phyloP scores from a whole-genome alignment of 30 jellyfish, hydroid and myxozoan species.

The Hydractinia symbiolongicarpus region DNA sequence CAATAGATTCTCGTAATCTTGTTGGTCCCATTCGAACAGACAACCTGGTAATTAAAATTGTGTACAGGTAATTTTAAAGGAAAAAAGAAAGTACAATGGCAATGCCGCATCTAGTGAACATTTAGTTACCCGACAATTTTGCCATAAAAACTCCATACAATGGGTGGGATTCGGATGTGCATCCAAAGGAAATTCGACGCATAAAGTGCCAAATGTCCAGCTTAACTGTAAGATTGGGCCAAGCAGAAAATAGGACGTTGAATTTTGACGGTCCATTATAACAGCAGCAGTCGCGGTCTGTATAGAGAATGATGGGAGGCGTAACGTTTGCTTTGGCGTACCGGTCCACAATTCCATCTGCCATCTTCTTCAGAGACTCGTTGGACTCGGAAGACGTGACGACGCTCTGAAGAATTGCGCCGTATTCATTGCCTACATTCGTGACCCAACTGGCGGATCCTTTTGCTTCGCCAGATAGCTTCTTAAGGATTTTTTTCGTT shows the following conservation, averaged over 20 bases:
- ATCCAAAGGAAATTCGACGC: slow-evolving; percentile 25
- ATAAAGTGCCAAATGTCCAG: slow-evolving; percentile 37
- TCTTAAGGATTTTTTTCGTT: slow-evolving; percentile 30
- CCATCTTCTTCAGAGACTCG: slow-evolving; percentile 22
- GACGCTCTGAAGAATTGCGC: slow-evolving; percentile 23
- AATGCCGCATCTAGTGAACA: too few species aligned
- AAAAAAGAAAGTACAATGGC: too few species aligned
- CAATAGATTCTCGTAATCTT: background rate
- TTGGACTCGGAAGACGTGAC: background rate
- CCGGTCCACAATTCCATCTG: slow-evolving; percentile 24
- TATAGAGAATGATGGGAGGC: slow-evolving; percentile 28
- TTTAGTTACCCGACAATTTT: background rate
- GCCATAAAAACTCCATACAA: slow-evolving; percentile 18
- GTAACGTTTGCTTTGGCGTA: slow-evolving; percentile 10
- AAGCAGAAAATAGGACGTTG: slow-evolving; percentile 2
- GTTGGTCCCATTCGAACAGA: slow-evolving; percentile 30
- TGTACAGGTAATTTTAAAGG: too few species aligned
- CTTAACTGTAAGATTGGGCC: background rate
- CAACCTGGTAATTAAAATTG: too few species aligned
- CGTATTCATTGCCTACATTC: slow-evolving; percentile 58
- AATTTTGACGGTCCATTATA: slow-evolving; percentile 17
- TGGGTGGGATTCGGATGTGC: slow-evolving; percentile 31
- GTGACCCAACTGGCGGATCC: slow-evolving; percentile 6
- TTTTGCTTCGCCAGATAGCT: slow-evolving; percentile 40
- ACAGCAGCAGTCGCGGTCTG: slow-evolving; percentile 54